These are phyloP conservation scores for Bimastos eiseni DNA, from an alignment of 2,888 invertebrate species.

Conservation along the genomic window DNA sequence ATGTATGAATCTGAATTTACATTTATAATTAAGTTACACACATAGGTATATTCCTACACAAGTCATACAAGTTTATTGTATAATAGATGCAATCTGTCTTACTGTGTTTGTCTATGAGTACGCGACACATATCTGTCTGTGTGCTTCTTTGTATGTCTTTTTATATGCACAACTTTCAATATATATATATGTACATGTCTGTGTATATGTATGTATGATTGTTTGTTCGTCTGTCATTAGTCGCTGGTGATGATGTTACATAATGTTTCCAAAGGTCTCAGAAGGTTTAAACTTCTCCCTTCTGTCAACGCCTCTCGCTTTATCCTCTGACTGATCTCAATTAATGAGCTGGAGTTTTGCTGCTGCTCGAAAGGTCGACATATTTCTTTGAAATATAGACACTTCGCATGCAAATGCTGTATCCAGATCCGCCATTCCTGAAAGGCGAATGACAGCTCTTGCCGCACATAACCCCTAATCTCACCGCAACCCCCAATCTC, in stretches of 20 bases:
- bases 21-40: not conserved
- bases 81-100: not conserved
- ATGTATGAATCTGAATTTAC: not conserved
- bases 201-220: not conserved
- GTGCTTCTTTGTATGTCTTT: not conserved
- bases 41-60: not conserved
- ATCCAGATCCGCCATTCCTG: too few relatives aligned
- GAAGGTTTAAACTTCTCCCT: not conserved
- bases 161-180: too few relatives aligned
- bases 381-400: not conserved
- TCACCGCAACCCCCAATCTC: too few relatives aligned
- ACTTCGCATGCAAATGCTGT: not conserved
- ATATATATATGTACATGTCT: too few relatives aligned
- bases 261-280: not conserved
- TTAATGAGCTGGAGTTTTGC: not conserved
- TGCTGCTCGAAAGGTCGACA: not conserved
- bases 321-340: not conserved
- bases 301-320: not conserved
- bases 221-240: not conserved
- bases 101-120: too few relatives aligned
- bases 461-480: not conserved
- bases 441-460: too few relatives aligned
- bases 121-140: not conserved
- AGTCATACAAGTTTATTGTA: not conserved
- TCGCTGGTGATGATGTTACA: not conserved